Conservation (phyloP, 1,140 invertebrate species). For the Macrosteles quadrilineatus region DNA sequence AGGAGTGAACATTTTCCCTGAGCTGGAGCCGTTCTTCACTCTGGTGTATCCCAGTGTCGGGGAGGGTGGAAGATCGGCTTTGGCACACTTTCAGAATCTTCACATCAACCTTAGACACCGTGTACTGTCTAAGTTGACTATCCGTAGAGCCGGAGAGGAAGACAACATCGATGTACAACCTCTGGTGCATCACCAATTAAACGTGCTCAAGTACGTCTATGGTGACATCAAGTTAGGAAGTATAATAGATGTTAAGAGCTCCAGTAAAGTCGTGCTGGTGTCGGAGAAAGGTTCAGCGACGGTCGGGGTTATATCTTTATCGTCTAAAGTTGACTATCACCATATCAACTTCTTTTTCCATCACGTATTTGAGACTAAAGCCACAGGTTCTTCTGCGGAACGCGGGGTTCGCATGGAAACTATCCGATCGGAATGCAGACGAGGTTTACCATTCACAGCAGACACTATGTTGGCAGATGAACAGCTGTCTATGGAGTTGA, state of each 20-base stretch:
- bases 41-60: background rate
- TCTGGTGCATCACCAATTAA: background rate
- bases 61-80: background rate
- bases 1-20: background rate
- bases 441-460: no score
- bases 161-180: constrained; percentile 22
- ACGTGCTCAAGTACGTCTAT: background rate
- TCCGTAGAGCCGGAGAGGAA: constrained; percentile 1
- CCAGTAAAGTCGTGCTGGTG: background rate
- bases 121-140: background rate
- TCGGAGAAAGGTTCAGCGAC: background rate
- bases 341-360: no score
- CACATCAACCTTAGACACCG: background rate
- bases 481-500: no score
- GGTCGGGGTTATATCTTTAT: no score
- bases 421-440: no score
- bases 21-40: background rate
- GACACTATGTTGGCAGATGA: no score
- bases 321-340: no score
- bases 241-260: background rate
- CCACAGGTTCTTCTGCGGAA: no score
- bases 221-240: constrained; percentile 4
- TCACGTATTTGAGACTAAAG: no score
- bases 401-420: no score
- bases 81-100: background rate